A percentile compares a stretch with the other conserved stretches of the same genome.
Conservation (phyloP, 2,113 vertebrate genomes). For the Mola mola region DNA sequence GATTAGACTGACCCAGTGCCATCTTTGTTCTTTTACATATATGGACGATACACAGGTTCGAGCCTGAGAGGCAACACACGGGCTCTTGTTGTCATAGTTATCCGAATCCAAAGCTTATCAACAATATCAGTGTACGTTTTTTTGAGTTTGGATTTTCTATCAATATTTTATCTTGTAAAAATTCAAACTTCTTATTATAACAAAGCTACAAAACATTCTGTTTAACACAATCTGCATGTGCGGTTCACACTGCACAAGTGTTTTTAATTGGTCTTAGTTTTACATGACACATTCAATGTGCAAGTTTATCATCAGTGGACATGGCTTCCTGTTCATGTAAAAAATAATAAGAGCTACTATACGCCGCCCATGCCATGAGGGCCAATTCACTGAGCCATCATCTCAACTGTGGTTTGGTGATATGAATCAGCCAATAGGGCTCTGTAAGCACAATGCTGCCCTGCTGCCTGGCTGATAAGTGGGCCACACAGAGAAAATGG, state of each 20-base stretch:
- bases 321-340: constrained; percentile 44
- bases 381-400: constrained; percentile 62
- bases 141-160: no score
- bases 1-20: no score
- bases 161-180: no score
- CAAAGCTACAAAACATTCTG: no score
- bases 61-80: no score
- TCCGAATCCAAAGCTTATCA: no score
- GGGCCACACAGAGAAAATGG: constrained; percentile 65
- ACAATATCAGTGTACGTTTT: no score
- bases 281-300: not conserved
- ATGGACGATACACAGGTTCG: no score
- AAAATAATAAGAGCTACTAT: constrained; percentile 37
- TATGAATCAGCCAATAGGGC: constrained; percentile 71
- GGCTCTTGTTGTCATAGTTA: no score
- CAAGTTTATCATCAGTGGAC: constrained; percentile 9
- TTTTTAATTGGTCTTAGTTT: not conserved
- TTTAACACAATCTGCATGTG: not conserved
- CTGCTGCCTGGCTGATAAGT: constrained; percentile 70
- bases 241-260: not conserved
- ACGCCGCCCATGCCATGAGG: constrained; percentile 41
- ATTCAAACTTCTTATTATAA: no score
- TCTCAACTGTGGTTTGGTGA: constrained; percentile 63
- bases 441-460: constrained; percentile 58
- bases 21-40: no score